phyloP scores from a whole-genome alignment of 2,797 vertebrate genomes.

The Poeciliopsis presidionis region DNA sequence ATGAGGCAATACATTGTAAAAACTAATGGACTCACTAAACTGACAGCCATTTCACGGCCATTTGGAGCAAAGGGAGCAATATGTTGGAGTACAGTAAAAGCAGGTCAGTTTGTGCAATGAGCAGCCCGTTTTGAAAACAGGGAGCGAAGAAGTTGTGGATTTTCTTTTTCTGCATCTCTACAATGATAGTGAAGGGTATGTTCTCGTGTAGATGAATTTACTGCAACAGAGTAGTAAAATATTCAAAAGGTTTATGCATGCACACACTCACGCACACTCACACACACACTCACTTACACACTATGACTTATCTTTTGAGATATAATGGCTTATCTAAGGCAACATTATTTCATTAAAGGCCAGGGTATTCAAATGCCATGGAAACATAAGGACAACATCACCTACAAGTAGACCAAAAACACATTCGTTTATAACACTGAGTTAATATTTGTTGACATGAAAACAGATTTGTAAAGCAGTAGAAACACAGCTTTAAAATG shows the following conservation, averaged over 20 bases:
- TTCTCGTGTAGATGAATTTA: not conserved
- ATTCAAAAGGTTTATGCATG: not conserved
- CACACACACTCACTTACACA: no score
- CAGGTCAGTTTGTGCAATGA: not conserved
- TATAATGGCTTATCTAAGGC: no score
- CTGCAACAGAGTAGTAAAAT: not conserved
- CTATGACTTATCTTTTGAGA: no score
- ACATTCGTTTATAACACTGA: no score
- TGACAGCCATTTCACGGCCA: conserved; percentile 40
- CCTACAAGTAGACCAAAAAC: not conserved
- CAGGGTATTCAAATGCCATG: not conserved
- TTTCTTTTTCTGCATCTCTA: not conserved
- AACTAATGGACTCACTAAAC: conserved; percentile 49
- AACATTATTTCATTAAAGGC: not conserved
- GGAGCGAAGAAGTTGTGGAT: not conserved
- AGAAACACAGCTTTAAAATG: not conserved
- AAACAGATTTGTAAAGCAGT: not conserved
- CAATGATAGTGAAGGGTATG: not conserved
- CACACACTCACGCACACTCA: no score
- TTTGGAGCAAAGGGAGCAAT: conserved; percentile 9
- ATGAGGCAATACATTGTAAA: conserved; percentile 50
- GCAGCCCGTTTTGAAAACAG: not conserved
- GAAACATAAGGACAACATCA: not conserved
- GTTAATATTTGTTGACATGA: not conserved
- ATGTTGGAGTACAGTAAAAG: not conserved